Base-by-base conservation (phyloP, 2,888 invertebrate genomes). In the Onthophagus sagittarius region DNA sequence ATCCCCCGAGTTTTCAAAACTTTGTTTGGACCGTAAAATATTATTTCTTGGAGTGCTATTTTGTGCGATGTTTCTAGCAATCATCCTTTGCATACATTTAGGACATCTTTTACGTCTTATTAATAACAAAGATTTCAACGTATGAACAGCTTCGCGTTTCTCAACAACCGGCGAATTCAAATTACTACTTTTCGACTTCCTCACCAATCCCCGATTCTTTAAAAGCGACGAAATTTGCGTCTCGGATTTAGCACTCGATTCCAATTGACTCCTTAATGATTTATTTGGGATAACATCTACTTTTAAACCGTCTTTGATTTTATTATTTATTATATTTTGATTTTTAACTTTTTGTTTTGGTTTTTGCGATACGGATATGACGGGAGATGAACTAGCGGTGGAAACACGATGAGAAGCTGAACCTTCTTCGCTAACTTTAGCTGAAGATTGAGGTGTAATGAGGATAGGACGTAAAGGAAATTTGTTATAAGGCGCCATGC, bases 361-460 rank as follows among this genome's bases (percentile, higher is more conserved):
- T 23, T 2, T 23, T 23, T 23, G 23, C 3, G 23, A 23, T 3
- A 23, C 23, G 1, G 23, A 23, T 23, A 23, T 23, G 3, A 23
- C 3, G 23, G 39, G 39, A 53, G 39, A 9, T 53, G 39, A 53
- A 3, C 23, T 23, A 23, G 23, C 23, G 23, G 23, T 53, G 9
- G 9, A 7, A 53, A 53, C 39, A 4, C 39, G 39, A 53, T 53
- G 7, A 53, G 39, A 53, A 53, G 39, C 6, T 53, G 67, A 67
- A 23, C 9, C 62, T 62, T 74, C 74, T 15, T 71, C 74, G 71
- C 72, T 74, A 32, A 69, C 32, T 23, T 70, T 63, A 3, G 72
- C 74, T 9, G 74, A 74, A 11, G 74, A 74, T 14, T 72, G 62
- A 15, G 74, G 74, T 9, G 74, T 74, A 23, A 74, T 63, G 23